phyloP scores from a whole-genome alignment of 2,113 vertebrate species.

The Rhabdomys dilectus region DNA sequence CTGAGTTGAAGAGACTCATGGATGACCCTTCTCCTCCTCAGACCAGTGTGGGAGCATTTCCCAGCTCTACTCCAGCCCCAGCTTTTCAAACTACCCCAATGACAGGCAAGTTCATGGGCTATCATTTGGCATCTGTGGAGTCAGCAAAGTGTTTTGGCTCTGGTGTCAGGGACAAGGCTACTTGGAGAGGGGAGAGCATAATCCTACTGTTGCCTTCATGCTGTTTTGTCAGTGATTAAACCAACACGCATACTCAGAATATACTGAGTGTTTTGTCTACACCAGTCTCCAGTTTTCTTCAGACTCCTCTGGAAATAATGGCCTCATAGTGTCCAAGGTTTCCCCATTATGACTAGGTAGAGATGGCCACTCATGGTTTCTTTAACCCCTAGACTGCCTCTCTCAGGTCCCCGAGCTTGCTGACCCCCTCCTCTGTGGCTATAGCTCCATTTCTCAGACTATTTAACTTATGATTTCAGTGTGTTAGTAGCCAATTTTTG shows the following conservation, averaged over 20 bases:
- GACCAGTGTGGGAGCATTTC: not conserved
- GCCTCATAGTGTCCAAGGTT: not conserved
- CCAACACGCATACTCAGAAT: accelerated
- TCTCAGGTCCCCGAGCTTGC: accelerated
- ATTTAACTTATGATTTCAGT: not conserved
- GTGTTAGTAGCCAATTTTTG: too few relatives aligned
- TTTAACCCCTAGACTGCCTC: not conserved
- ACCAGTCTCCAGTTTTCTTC: not conserved
- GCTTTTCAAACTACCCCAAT: accelerated
- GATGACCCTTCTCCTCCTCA: not conserved
- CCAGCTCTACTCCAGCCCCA: not conserved
- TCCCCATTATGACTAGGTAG: not conserved
- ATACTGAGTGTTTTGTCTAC: not conserved
- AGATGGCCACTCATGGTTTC: not conserved
- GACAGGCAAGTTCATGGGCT: not conserved
- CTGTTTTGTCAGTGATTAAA: accelerated
- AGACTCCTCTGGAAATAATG: not conserved
- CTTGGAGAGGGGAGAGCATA: accelerated
- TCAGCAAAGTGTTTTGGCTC: not conserved
- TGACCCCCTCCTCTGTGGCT: not conserved
- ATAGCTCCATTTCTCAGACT: not conserved
- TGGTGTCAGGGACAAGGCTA: not conserved
- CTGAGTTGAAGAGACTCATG: not conserved
- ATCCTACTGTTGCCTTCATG: accelerated
- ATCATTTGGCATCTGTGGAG: not conserved